Evolutionary conservation across 2,113 vertebrate species (phyloP).

Genomic region (Leptobrachium ailaonicum): DNA sequence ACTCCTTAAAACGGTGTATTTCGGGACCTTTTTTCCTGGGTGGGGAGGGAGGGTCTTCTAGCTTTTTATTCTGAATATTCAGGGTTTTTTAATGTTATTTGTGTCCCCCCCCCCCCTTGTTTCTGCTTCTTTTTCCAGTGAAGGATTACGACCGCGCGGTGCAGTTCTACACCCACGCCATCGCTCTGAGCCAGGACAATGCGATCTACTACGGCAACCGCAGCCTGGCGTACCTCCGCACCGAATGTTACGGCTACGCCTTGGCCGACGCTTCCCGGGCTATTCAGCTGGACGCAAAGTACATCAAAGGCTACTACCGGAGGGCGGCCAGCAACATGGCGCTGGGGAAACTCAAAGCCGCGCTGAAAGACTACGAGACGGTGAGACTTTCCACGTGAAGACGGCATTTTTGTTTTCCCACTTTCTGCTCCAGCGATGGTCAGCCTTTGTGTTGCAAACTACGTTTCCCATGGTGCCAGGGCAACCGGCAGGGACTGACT

Average conservation of each 20-base stretch:
- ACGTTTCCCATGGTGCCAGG: rapidly evolving
- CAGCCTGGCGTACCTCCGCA: constrained; percentile 92
- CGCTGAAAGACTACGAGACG: constrained; percentile 91
- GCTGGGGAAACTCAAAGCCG: constrained; percentile 90
- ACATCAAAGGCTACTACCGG: constrained; percentile 93
- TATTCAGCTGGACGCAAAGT: constrained; percentile 87
- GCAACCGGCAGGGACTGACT: too few species aligned
- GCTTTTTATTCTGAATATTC: too few species aligned
- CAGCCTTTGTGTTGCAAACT: not conserved
- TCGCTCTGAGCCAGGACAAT: constrained; percentile 82
- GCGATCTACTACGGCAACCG: constrained; percentile 93
- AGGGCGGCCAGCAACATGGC: constrained; percentile 95
- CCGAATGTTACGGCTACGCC: constrained; percentile 92
- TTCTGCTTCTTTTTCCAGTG: constrained; percentile 53
- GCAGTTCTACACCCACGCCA: constrained; percentile 86
- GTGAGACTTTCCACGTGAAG: constrained; percentile 62
- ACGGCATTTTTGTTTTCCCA: too few species aligned
- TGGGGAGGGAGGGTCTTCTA: too few species aligned
- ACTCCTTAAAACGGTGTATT: too few species aligned
- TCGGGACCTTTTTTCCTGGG: too few species aligned
- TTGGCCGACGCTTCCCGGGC: constrained; percentile 86
- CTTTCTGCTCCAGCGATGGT: not conserved
- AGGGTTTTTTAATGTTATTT: too few species aligned
- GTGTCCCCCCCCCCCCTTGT: too few species aligned
- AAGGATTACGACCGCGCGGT: constrained; percentile 94